Percentiles rank a stretch among this genome's conserved stretches.
phyloP scores from a whole-genome alignment of 1,140 invertebrate genomes.

The Bathynomus jamesi region DNA sequence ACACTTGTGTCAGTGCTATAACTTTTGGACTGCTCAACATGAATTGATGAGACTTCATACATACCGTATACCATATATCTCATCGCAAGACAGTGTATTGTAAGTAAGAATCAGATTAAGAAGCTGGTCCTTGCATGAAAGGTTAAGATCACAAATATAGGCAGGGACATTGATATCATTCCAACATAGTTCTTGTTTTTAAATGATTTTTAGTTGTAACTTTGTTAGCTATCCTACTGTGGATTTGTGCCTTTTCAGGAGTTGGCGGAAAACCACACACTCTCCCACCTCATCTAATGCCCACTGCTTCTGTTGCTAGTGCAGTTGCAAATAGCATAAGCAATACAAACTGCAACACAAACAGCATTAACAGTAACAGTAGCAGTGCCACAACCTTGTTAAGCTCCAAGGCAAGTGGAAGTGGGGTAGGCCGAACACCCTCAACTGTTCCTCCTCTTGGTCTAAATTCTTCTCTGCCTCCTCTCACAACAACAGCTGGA shows the following conservation, averaged over 20 bases:
- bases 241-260: slow-evolving; percentile 15
- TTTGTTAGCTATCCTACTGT: too few species aligned
- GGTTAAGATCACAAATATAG: too few species aligned
- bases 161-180: too few species aligned
- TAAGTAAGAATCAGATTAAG: too few species aligned
- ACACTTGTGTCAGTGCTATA: too few species aligned
- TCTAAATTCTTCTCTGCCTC: slow-evolving; percentile 11
- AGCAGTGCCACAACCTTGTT: slow-evolving; percentile 9
- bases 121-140: too few species aligned
- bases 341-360: background rate
- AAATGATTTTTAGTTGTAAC: too few species aligned
- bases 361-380: background rate
- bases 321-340: slow-evolving; percentile 20
- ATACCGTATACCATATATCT: too few species aligned
- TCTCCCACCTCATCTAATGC: slow-evolving; percentile 18
- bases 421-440: slow-evolving; percentile 15
- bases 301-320: slow-evolving; percentile 15
- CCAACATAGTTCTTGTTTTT: too few species aligned
- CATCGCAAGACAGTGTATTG: too few species aligned
- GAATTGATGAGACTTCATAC: too few species aligned
- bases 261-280: slow-evolving; percentile 21
- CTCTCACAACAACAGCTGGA: slow-evolving; percentile 26
- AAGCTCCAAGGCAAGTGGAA: slow-evolving; percentile 5
- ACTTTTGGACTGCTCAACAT: too few species aligned
- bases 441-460: slow-evolving; percentile 25